A percentile compares a stretch with the other conserved stretches of the same genome.
Evolutionary conservation across 2,888 invertebrate species (phyloP).

Genomic region (Gisinianus flammeolus): DNA sequence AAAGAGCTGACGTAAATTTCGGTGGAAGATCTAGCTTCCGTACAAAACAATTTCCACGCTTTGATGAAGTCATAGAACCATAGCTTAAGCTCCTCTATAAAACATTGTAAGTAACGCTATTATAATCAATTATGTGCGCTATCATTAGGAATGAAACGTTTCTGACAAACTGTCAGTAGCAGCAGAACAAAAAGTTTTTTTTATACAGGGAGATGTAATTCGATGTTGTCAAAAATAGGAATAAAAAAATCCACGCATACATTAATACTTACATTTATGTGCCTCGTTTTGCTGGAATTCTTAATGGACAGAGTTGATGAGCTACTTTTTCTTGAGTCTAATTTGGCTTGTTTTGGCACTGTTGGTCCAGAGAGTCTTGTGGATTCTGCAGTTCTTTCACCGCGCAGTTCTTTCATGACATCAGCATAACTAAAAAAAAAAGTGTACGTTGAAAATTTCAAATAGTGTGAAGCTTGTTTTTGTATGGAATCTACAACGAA

Average conservation of each 20-base stretch:
- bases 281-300: background rate
- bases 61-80: slow-evolving; percentile 48
- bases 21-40: slow-evolving; percentile 53
- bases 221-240: too few species aligned
- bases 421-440: slow-evolving; percentile 70
- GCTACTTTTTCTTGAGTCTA: slow-evolving; percentile 41
- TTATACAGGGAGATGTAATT: too few species aligned
- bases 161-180: too few species aligned
- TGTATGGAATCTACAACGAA: too few species aligned
- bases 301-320: background rate
- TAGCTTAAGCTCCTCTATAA: slow-evolving; percentile 50
- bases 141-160: too few species aligned
- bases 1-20: slow-evolving; percentile 51
- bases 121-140: too few species aligned
- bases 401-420: slow-evolving; percentile 69
- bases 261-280: background rate
- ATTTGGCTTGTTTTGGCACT: slow-evolving; percentile 50
- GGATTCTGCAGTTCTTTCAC: slow-evolving; percentile 59
- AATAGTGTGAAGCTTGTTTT: background rate
- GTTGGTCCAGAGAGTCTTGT: slow-evolving; percentile 41
- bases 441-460: slow-evolving; percentile 17
- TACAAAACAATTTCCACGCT: slow-evolving; percentile 40
- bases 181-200: too few species aligned
- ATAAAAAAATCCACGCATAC: too few species aligned
- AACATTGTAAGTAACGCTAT: background rate